Conservation (phyloP, 2,113 vertebrate species). For the Thamnophis sirtalis region DNA sequence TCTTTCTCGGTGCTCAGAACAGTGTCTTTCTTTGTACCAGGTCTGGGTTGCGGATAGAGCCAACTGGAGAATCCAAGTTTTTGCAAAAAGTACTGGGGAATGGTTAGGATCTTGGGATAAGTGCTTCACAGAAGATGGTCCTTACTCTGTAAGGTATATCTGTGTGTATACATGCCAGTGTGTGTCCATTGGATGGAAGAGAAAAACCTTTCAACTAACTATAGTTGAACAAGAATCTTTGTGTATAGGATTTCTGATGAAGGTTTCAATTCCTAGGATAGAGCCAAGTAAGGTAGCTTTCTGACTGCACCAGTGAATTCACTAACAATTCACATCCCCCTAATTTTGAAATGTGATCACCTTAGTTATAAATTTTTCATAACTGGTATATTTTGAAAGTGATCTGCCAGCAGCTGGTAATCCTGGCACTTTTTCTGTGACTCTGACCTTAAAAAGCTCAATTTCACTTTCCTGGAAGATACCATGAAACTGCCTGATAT, state of each 20-base stretch:
- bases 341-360: background rate
- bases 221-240: background rate
- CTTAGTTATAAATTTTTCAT: background rate
- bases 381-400: background rate
- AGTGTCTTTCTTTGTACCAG: conserved; percentile 53
- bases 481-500: background rate
- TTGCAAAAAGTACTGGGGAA: conserved; percentile 87
- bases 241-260: background rate
- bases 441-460: background rate
- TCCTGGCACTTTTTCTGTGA: background rate
- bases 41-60: conserved; percentile 95
- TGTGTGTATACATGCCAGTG: background rate
- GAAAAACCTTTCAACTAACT: background rate
- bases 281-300: background rate
- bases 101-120: conserved; percentile 88
- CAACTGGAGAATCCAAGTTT: conserved; percentile 92
- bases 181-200: background rate
- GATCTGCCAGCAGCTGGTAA: background rate
- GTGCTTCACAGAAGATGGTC: conserved; percentile 89
- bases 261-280: background rate
- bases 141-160: conserved; percentile 85
- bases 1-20: background rate
- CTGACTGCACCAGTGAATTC: background rate
- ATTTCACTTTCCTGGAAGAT: background rate
- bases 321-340: background rate